Evolutionary conservation across 2,888 invertebrate genomes (phyloP).

Genomic region (Phengaris arion): DNA sequence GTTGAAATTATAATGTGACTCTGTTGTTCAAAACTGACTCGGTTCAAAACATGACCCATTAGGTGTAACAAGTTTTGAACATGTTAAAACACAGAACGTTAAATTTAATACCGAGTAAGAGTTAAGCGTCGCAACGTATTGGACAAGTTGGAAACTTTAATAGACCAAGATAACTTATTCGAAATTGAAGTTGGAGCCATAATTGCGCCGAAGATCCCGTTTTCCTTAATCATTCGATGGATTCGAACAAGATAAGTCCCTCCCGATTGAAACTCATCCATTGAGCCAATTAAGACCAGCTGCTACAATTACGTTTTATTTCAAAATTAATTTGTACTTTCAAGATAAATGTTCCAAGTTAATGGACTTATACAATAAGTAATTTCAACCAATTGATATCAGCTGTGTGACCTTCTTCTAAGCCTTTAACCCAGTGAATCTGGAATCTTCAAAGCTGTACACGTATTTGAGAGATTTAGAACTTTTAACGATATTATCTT

Average conservation of each 20-base stretch:
- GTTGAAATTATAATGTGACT: neutral
- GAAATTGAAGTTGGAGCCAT: conserved; percentile 43
- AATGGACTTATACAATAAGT: neutral
- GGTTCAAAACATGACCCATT: conserved; percentile 6
- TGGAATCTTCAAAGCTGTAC: neutral
- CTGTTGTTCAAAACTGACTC: conserved; percentile 6
- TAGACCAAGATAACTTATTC: conserved; percentile 44
- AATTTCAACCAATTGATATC: too few species aligned
- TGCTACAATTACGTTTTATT: conserved; percentile 38
- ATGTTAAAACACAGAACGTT: conserved; percentile 26
- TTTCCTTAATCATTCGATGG: conserved; percentile 45
- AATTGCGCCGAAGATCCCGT: conserved; percentile 43
- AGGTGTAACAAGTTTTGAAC: conserved; percentile 21
- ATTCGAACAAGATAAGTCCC: conserved; percentile 44
- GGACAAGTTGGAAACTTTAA: conserved; percentile 38
- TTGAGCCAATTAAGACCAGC: conserved; percentile 42
- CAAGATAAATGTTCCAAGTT: conserved; percentile 18
- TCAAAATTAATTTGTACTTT: conserved; percentile 20
- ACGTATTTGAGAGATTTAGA: conserved; percentile 19
- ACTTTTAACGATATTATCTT: conserved; percentile 15
- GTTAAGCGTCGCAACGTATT: conserved; percentile 31
- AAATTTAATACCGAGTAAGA: conserved; percentile 31
- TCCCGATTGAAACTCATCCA: conserved; percentile 42
- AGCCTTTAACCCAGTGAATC: neutral
- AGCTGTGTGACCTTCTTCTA: too few species aligned